A percentile compares a stretch with the other conserved stretches of the same genome.
These are phyloP conservation scores for Chiridota heheva DNA, from an alignment of 35 echinoderm and acorn worm species.

Conservation along the genomic window DNA sequence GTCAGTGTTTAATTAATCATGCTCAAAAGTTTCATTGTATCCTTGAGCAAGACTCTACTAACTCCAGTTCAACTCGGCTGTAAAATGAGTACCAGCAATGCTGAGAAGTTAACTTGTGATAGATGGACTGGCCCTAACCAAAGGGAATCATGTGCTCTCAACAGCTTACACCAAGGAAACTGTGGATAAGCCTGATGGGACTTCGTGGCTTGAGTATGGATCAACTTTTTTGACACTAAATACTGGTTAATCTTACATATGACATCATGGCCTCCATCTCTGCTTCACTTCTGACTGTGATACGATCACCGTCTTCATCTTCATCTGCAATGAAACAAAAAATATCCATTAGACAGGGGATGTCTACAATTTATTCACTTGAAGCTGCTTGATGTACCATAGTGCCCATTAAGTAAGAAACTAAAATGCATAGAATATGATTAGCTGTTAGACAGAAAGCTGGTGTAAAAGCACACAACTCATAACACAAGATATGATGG, in stretches of 20 bases:
- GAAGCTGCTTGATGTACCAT: not conserved
- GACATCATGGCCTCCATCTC: conserved; percentile 96
- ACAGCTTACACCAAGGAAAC: too few relatives aligned
- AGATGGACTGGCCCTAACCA: too few relatives aligned
- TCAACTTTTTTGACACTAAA: not conserved
- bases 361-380: not conserved
- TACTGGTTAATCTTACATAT: conserved; percentile 70
- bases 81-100: too few relatives aligned
- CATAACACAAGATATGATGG: not conserved
- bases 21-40: too few relatives aligned
- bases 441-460: not conserved
- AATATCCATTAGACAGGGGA: not conserved
- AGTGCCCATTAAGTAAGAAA: not conserved
- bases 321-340: conserved; percentile 81
- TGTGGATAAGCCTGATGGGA: too few relatives aligned
- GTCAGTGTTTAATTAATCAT: too few relatives aligned
- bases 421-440: not conserved
- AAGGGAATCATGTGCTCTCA: too few relatives aligned
- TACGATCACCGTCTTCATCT: conserved; percentile 98
- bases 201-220: not conserved
- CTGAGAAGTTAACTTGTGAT: too few relatives aligned
- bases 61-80: too few relatives aligned
- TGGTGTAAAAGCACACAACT: not conserved
- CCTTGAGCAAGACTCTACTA: too few relatives aligned
- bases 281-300: conserved; percentile 92